phyloP scores from a whole-genome alignment of 2,888 invertebrate species.

The Cosmorhoe ocellata region DNA sequence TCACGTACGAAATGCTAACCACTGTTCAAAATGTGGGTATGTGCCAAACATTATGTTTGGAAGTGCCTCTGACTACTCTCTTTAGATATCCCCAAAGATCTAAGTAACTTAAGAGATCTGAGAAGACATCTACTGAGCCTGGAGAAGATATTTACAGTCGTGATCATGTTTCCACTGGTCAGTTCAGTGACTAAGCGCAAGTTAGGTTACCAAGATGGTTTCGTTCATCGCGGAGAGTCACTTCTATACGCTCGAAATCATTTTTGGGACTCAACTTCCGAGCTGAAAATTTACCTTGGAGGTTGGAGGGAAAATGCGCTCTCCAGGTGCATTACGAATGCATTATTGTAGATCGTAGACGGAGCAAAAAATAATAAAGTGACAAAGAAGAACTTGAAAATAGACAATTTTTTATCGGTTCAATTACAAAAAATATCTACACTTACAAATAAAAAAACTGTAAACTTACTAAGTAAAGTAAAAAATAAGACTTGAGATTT shows the following conservation, averaged over 20 bases:
- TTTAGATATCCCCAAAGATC: too few relatives aligned
- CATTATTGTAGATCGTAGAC: slow-evolving; percentile 25
- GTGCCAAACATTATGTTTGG: too few relatives aligned
- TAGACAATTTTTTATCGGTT: background rate
- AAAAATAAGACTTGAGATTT: too few relatives aligned
- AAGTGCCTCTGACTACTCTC: too few relatives aligned
- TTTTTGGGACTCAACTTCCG: background rate
- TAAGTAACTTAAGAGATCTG: too few relatives aligned
- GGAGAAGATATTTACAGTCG: too few relatives aligned
- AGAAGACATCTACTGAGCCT: too few relatives aligned
- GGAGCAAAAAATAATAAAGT: slow-evolving; percentile 14
- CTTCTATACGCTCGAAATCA: slow-evolving; percentile 2
- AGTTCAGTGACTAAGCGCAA: too few relatives aligned
- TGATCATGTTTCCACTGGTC: too few relatives aligned
- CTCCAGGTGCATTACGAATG: slow-evolving; percentile 34
- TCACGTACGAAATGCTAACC: too few relatives aligned
- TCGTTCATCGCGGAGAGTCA: slow-evolving; percentile 3
- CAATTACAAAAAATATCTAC: background rate
- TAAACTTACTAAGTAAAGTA: background rate
- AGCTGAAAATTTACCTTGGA: slow-evolving; percentile 15
- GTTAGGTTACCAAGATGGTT: too few relatives aligned
- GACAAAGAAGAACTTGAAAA: slow-evolving; percentile 23
- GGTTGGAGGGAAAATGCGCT: slow-evolving; percentile 28
- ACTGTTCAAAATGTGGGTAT: too few relatives aligned
- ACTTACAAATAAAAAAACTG: background rate